These are phyloP conservation scores for Gymnodraco acuticeps DNA, from an alignment of 2,797 vertebrate genomes.

Conservation along the genomic window DNA sequence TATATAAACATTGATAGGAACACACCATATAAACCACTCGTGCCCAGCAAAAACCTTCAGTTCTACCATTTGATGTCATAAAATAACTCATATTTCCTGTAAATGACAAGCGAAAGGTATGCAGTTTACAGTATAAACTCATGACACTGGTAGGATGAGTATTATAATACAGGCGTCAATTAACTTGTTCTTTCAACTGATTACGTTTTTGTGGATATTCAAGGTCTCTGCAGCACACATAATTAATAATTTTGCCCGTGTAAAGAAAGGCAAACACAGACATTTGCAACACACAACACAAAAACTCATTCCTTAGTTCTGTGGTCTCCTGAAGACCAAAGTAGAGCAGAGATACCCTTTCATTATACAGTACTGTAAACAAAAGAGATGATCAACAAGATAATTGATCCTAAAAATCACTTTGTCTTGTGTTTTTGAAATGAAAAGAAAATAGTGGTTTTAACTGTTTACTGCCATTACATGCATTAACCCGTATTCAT, in stretches of 20 bases:
- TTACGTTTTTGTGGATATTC: constrained; percentile 23
- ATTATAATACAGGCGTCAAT: constrained; percentile 3
- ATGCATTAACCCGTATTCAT: constrained; percentile 78
- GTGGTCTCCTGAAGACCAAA: constrained; percentile 82
- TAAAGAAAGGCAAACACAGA: constrained; percentile 69
- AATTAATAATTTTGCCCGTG: constrained; percentile 44
- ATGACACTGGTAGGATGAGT: constrained; percentile 1
- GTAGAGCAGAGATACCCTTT: constrained; percentile 51
- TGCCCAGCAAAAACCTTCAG: constrained; percentile 68
- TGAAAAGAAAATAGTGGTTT: constrained; percentile 51
- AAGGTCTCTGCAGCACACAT: constrained; percentile 66
- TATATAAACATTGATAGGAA: constrained; percentile 86
- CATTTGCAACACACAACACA: constrained; percentile 74
- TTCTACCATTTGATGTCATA: neutral
- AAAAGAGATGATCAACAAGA: constrained; percentile 58
- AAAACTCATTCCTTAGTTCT: constrained; percentile 42
- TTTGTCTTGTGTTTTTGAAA: constrained; percentile 48
- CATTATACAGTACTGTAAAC: constrained; percentile 59
- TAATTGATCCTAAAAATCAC: constrained; percentile 41
- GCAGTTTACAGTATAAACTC: constrained; percentile 11
- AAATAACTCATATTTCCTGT: constrained; percentile 1
- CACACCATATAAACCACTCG: constrained; percentile 72
- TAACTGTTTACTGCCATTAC: constrained; percentile 50
- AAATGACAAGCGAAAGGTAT: constrained; percentile 4
- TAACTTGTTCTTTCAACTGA: neutral